A percentile compares a stretch with the other conserved stretches of the same genome.
These are phyloP conservation scores for Streptopelia turtur DNA, from an alignment of 2,797 vertebrate species.

Conservation along the genomic window DNA sequence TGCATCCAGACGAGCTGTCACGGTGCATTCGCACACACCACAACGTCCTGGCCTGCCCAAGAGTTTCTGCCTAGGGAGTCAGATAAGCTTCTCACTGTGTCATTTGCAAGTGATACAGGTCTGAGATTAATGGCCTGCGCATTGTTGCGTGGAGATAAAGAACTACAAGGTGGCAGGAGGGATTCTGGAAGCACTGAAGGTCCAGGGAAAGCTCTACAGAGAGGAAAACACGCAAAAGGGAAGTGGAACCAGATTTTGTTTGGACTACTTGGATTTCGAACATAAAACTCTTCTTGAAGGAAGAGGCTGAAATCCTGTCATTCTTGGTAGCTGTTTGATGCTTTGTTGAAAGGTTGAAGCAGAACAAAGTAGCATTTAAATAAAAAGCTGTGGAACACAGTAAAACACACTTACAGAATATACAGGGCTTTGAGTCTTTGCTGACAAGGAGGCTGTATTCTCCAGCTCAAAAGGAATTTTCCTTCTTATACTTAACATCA, in stretches of 20 bases:
- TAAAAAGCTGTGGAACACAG: background rate
- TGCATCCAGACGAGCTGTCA: background rate
- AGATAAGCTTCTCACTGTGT: background rate
- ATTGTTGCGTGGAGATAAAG: background rate
- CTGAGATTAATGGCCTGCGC: background rate
- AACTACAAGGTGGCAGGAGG: background rate
- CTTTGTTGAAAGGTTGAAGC: background rate
- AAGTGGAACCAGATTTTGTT: background rate
- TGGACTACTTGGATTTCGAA: background rate
- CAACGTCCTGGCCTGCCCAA: background rate
- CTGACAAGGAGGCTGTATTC: background rate
- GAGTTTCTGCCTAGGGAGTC: background rate
- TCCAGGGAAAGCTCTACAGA: background rate
- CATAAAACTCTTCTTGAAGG: background rate
- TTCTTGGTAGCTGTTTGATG: background rate
- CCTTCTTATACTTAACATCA: background rate
- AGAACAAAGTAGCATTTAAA: background rate
- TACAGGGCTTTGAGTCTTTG: background rate
- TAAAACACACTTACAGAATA: background rate
- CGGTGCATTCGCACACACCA: background rate
- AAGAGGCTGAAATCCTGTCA: background rate
- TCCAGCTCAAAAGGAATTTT: background rate
- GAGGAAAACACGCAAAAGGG: background rate
- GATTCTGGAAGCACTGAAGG: background rate
- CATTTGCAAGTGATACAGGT: background rate